Conservation (phyloP, 2,797 vertebrate genomes). For the Mus minutoides region DNA sequence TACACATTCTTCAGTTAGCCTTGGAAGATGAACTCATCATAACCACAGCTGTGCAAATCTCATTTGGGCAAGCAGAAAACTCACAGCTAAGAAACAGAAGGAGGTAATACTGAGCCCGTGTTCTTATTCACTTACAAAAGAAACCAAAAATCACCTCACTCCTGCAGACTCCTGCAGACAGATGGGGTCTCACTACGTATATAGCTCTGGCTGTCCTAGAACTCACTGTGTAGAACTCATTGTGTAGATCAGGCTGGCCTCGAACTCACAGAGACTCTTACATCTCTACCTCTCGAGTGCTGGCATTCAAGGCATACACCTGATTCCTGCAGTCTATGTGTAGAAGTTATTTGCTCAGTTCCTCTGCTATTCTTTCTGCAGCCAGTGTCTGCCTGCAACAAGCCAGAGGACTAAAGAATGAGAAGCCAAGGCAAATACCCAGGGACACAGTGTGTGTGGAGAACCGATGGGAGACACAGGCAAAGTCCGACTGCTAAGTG, state of each 20-base stretch:
- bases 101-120: background rate
- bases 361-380: background rate
- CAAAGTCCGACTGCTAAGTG: accelerated
- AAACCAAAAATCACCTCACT: background rate
- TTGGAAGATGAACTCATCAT: background rate
- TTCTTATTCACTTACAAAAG: background rate
- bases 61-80: background rate
- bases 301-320: background rate
- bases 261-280: too few species aligned
- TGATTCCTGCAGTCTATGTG: background rate
- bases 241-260: background rate
- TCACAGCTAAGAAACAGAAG: background rate
- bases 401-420: background rate
- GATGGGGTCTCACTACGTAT: background rate
- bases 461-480: background rate
- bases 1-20: background rate
- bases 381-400: background rate
- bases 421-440: background rate
- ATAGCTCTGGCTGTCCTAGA: background rate
- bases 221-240: background rate
- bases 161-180: background rate
- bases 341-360: background rate
- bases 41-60: background rate
- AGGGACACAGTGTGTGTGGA: background rate
- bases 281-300: background rate